These are phyloP conservation scores for Zaprionus gabonicus DNA, from an alignment of 1,140 invertebrate genomes.

Conservation along the genomic window DNA sequence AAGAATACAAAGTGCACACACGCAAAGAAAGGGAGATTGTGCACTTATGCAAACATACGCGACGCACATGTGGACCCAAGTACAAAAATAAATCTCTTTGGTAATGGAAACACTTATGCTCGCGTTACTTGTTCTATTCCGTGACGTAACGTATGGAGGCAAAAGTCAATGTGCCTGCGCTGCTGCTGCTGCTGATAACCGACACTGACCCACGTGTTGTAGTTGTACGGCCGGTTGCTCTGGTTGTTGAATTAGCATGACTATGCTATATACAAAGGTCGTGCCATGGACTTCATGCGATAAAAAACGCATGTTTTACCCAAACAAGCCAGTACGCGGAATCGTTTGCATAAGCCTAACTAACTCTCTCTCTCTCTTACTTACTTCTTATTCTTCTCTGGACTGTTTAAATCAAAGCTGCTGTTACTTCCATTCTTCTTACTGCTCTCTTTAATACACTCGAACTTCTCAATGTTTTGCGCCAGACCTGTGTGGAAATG, in stretches of 20 bases:
- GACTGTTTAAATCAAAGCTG: constrained; percentile 75
- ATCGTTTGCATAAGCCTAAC: constrained; percentile 35
- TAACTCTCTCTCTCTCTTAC: constrained; percentile 38
- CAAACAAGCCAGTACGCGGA: not conserved
- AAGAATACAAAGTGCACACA: constrained; percentile 5
- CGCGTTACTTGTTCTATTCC: constrained; percentile 24
- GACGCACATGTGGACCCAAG: constrained; percentile 41
- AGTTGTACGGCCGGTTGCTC: constrained; percentile 23
- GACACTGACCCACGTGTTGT: constrained; percentile 68
- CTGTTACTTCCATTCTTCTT: constrained; percentile 59
- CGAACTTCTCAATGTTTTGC: constrained; percentile 85
- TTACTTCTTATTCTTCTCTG: constrained; percentile 78
- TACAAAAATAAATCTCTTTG: constrained; percentile 60
- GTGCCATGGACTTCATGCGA: constrained; percentile 38
- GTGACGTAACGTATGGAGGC: constrained; percentile 53
- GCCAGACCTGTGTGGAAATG: constrained; percentile 77
- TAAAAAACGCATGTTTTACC: constrained; percentile 48
- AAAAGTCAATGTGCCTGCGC: constrained; percentile 47
- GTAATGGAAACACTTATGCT: constrained; percentile 35
- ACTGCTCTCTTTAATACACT: constrained; percentile 79
- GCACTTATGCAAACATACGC: constrained; percentile 54
- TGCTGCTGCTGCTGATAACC: constrained; percentile 59
- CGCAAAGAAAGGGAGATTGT: not conserved
- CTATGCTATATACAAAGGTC: constrained; percentile 59
- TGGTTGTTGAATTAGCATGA: constrained; percentile 62